These are phyloP conservation scores for Gallinago stenura DNA, from an alignment of 2,797 vertebrate species.

Conservation along the genomic window DNA sequence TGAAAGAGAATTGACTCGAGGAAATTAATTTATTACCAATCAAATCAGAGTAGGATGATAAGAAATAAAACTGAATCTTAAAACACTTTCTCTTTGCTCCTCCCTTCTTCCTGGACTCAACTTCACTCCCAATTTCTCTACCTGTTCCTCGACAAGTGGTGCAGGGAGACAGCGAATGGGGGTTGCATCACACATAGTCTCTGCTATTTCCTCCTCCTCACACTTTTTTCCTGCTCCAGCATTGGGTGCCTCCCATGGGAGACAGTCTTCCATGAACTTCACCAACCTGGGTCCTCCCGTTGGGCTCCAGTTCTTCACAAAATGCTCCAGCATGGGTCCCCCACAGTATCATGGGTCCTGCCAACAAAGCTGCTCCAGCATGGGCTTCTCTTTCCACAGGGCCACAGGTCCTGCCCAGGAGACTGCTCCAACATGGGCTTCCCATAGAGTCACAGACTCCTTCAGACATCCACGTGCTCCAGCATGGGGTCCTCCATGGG, in stretches of 20 bases:
- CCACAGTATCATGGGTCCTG: not conserved
- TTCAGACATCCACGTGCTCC: not conserved
- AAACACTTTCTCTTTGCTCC: not conserved
- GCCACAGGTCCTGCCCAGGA: not conserved
- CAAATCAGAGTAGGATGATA: not conserved
- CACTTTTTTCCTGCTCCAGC: not conserved
- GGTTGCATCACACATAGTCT: not conserved
- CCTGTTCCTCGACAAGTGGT: not conserved
- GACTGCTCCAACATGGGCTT: not conserved
- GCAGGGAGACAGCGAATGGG: not conserved
- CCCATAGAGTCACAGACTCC: not conserved
- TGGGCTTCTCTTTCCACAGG: not conserved
- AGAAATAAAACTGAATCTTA: not conserved
- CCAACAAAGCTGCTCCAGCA: not conserved
- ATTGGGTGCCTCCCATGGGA: not conserved
- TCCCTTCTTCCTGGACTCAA: not conserved
- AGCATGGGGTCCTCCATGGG: not conserved
- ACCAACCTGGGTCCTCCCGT: not conserved
- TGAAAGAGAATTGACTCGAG: not conserved
- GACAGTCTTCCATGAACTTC: not conserved
- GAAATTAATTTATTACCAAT: not conserved
- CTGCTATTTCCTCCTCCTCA: not conserved
- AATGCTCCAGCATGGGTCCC: not conserved
- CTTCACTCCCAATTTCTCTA: not conserved
- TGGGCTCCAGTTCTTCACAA: not conserved